Conservation (phyloP, 2,888 invertebrate genomes). For the Chrysotoxum bicinctum region DNA sequence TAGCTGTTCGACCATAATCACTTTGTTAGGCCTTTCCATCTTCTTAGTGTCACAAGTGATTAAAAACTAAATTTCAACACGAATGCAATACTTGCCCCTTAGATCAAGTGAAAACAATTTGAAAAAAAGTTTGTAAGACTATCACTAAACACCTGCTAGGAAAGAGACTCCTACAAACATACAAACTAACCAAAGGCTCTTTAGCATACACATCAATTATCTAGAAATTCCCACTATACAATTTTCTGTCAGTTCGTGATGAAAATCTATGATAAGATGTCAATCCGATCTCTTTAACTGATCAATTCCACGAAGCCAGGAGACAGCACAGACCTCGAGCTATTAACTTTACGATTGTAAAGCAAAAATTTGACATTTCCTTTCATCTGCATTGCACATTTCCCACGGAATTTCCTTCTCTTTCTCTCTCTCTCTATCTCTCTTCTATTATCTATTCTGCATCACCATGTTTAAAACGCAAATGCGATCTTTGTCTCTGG, state of each 20-base stretch:
- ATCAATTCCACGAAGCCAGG: slow-evolving; percentile 24
- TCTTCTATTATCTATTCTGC: background rate
- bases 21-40: too few relatives aligned
- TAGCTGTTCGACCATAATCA: too few relatives aligned
- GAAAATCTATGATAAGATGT: slow-evolving; percentile 43
- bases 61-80: too few relatives aligned
- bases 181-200: background rate
- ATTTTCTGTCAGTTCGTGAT: slow-evolving; percentile 28
- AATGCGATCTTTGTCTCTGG: slow-evolving; percentile 53
- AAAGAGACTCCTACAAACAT: background rate
- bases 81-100: too few relatives aligned
- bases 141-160: background rate
- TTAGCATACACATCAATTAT: slow-evolving; percentile 17
- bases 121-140: background rate
- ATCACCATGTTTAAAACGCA: slow-evolving; percentile 38
- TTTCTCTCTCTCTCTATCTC: background rate
- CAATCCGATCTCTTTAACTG: slow-evolving; percentile 45
- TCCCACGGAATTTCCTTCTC: slow-evolving; percentile 65
- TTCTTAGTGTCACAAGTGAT: too few relatives aligned
- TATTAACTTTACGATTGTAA: slow-evolving; percentile 65
- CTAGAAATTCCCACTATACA: slow-evolving; percentile 28
- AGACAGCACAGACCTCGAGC: slow-evolving; percentile 18
- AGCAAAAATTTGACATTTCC: slow-evolving; percentile 70
- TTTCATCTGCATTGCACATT: slow-evolving; percentile 65
- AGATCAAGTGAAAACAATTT: too few relatives aligned